Conservation (phyloP, 2,797 vertebrate genomes). For the Helostoma temminkii region DNA sequence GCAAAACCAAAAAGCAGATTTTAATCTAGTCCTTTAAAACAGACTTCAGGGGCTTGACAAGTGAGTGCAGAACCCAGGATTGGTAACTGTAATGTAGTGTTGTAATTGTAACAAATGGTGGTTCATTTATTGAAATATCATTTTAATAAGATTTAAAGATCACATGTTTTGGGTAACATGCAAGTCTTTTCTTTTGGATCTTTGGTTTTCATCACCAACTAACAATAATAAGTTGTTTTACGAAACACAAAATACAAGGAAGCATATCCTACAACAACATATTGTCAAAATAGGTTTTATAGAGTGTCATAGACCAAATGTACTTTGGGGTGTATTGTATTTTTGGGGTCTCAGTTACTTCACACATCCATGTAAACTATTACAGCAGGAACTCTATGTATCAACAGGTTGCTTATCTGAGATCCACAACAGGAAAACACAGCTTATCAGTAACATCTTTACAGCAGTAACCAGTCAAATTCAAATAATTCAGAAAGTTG, state of each 20-base stretch:
- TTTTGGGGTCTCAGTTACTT: background rate
- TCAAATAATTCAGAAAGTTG: background rate
- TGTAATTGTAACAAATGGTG: too few relatives aligned
- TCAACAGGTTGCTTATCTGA: constrained; percentile 74
- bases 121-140: too few relatives aligned
- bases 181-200: background rate
- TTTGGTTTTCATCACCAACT: background rate
- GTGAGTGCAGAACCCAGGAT: background rate
- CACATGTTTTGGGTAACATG: constrained; percentile 3
- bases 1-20: background rate
- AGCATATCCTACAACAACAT: background rate
- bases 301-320: background rate
- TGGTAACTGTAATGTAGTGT: too few relatives aligned
- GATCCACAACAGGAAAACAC: constrained; percentile 20
- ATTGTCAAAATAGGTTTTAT: background rate
- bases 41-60: background rate
- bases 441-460: constrained; percentile 17
- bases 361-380: constrained; percentile 5
- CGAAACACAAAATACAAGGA: background rate
- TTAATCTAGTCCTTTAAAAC: background rate
- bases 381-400: constrained; percentile 24
- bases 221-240: background rate
- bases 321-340: background rate
- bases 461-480: background rate
- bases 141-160: too few relatives aligned